phyloP scores from a whole-genome alignment of 2,888 invertebrate genomes.

The Patella caerulea region DNA sequence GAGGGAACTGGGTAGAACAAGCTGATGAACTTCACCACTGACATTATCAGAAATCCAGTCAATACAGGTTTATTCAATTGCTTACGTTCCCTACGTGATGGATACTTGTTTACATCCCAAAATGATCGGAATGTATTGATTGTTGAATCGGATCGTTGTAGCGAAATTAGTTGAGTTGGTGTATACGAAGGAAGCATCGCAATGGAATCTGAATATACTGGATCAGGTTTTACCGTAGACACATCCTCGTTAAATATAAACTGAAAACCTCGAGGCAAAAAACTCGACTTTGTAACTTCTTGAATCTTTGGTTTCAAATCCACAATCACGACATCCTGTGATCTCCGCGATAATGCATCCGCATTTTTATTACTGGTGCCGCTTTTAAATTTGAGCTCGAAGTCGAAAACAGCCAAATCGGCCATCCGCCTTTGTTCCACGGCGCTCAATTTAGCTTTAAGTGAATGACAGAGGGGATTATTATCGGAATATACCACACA shows the following conservation, averaged over 20 bases:
- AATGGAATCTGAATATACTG: background rate
- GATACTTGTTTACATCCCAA: background rate
- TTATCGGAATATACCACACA: conserved; percentile 25
- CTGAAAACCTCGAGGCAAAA: background rate
- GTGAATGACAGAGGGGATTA: conserved; percentile 21
- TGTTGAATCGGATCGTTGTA: background rate
- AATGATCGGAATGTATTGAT: background rate
- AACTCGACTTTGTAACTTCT: background rate
- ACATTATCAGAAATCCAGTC: conserved; percentile 4
- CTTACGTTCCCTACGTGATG: background rate
- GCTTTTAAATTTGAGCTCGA: conserved; percentile 16
- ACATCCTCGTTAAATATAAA: background rate
- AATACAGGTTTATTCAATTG: background rate
- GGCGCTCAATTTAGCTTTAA: conserved; percentile 23
- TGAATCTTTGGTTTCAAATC: background rate
- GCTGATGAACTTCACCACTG: conserved; percentile 16
- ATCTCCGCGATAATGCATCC: conserved; percentile 22
- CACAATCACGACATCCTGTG: background rate
- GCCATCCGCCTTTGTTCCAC: conserved; percentile 29
- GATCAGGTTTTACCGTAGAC: background rate
- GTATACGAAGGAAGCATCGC: conserved; percentile 14
- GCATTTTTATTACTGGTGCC: conserved; percentile 22
- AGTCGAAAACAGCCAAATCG: conserved; percentile 26
- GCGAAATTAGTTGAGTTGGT: background rate
- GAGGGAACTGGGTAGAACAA: too few relatives aligned